phyloP scores from a whole-genome alignment of 2,797 vertebrate genomes.

The Carduelis carduelis region DNA sequence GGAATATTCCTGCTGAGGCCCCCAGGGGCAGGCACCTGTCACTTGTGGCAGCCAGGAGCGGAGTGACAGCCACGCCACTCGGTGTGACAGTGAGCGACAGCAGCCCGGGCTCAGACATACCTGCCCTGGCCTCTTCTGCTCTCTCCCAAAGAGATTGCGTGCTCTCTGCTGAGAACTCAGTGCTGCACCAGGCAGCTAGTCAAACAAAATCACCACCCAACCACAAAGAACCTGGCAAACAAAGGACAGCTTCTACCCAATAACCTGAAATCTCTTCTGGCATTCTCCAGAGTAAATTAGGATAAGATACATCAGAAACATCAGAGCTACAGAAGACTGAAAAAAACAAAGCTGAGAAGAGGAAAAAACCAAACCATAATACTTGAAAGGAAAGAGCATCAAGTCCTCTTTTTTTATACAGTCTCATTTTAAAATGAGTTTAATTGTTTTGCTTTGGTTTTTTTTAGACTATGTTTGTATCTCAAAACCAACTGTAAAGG shows the following conservation, averaged over 20 bases:
- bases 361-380: fast-evolving
- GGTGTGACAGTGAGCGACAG: not conserved
- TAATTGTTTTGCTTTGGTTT: too few relatives aligned
- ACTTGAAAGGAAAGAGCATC: not conserved
- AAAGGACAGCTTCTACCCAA: not conserved
- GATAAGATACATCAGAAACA: not conserved
- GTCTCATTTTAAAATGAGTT: not conserved
- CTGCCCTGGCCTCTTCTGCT: not conserved
- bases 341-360: not conserved
- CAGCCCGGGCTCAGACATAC: not conserved
- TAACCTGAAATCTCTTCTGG: not conserved
- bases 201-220: not conserved
- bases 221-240: not conserved
- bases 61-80: not conserved
- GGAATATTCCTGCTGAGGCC: not conserved
- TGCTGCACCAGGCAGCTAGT: fast-evolving
- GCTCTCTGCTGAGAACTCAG: not conserved
- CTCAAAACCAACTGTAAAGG: not conserved
- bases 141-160: not conserved
- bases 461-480: not conserved
- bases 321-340: not conserved
- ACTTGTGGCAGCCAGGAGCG: not conserved
- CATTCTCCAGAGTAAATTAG: not conserved
- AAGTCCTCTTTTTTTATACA: not conserved
- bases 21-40: conserved; percentile 35